A percentile compares a stretch with the other conserved stretches of the same genome.
phyloP scores from a whole-genome alignment of 2,888 invertebrate genomes.

The Drosophila dives region DNA sequence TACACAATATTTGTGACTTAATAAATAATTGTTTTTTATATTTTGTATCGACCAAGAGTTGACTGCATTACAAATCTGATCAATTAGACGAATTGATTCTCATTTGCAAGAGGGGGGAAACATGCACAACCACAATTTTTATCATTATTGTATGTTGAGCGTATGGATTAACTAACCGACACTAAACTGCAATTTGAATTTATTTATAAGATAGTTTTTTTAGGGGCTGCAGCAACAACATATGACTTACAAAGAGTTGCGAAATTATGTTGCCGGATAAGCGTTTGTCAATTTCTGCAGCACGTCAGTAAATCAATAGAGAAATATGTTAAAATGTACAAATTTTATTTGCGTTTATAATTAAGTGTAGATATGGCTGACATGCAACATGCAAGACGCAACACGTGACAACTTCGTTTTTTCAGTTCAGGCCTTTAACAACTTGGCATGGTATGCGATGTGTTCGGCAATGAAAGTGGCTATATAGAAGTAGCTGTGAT shows the following conservation, averaged over 20 bases:
- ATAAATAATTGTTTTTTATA: slow-evolving; percentile 1
- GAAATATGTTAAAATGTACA: slow-evolving; percentile 12
- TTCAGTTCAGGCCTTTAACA: slow-evolving; percentile 86
- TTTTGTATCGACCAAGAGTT: not conserved
- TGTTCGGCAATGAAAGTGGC: slow-evolving; percentile 97
- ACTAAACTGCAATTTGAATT: not conserved
- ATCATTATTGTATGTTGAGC: not conserved
- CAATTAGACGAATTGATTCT: not conserved
- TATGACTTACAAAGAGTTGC: not conserved
- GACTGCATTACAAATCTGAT: not conserved
- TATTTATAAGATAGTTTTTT: not conserved
- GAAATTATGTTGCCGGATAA: not conserved
- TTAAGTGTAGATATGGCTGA: not conserved
- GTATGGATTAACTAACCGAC: not conserved
- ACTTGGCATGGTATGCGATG: slow-evolving; percentile 93
- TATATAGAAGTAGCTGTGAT: slow-evolving; percentile 98
- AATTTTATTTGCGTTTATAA: slow-evolving; percentile 32
- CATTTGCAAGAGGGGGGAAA: not conserved
- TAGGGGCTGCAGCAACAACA: not conserved
- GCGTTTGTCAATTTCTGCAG: not conserved
- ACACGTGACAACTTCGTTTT: not conserved
- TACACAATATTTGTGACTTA: slow-evolving; percentile 54
- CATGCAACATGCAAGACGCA: slow-evolving; percentile 4
- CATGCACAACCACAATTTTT: not conserved
- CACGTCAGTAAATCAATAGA: not conserved